Evolutionary conservation across 1,140 invertebrate genomes (phyloP).

Genomic region (Caenorhabditis latens): DNA sequence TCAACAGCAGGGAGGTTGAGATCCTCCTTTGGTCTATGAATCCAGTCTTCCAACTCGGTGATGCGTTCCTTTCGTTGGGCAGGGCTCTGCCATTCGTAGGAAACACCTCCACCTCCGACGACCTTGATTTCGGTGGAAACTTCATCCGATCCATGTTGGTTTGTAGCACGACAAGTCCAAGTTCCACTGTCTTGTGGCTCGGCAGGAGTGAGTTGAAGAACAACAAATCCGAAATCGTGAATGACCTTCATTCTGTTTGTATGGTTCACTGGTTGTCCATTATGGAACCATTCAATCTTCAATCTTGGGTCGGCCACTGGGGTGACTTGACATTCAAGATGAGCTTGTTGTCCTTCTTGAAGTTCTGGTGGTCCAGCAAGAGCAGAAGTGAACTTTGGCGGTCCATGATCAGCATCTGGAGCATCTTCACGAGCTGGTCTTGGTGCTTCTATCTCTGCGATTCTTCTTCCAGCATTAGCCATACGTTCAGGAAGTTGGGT

Average conservation of each 20-base stretch:
- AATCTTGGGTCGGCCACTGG: conserved; percentile 93
- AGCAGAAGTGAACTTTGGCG: conserved; percentile 91
- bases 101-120: conserved; percentile 86
- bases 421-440: conserved; percentile 82
- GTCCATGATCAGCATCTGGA: conserved; percentile 83
- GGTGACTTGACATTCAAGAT: conserved; percentile 90
- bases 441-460: conserved; percentile 87
- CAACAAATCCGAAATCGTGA: conserved; percentile 96
- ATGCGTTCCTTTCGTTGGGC: conserved; percentile 87
- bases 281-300: conserved; percentile 95
- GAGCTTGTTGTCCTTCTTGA: conserved; percentile 89
- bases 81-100: conserved; percentile 90
- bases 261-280: conserved; percentile 87
- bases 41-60: conserved; percentile 74
- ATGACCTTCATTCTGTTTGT: conserved; percentile 87
- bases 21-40: conserved; percentile 73
- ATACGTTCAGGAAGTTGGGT: conserved; percentile 91
- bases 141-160: conserved; percentile 90
- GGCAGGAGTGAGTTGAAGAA: conserved; percentile 92
- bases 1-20: conserved; percentile 70
- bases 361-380: conserved; percentile 81
- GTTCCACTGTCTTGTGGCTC: conserved; percentile 91
- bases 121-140: conserved; percentile 89
- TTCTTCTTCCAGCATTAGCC: conserved; percentile 90
- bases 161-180: conserved; percentile 89